phyloP scores from a whole-genome alignment of 2,113 vertebrate genomes.

The Sclerurus mexicanus region DNA sequence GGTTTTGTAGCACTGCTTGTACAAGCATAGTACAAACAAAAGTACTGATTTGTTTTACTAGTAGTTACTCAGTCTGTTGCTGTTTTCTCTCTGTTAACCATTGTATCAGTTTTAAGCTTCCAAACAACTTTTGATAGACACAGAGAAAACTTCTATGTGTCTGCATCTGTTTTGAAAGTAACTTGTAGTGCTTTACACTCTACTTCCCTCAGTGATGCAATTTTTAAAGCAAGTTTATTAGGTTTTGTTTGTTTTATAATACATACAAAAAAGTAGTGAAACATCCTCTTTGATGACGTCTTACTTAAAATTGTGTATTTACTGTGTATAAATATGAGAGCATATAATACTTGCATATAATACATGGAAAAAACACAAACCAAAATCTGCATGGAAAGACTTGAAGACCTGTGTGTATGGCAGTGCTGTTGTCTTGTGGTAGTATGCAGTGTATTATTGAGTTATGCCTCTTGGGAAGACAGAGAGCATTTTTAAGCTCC shows the following conservation, averaged over 20 bases:
- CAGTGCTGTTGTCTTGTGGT: background rate
- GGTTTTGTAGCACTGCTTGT: background rate
- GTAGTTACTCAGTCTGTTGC: background rate
- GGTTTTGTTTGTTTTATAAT: background rate
- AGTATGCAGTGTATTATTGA: background rate
- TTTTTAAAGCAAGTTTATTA: background rate
- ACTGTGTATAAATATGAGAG: background rate
- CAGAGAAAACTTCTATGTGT: background rate
- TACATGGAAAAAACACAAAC: background rate
- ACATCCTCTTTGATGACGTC: background rate
- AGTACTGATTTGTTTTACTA: background rate
- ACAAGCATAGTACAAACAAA: background rate
- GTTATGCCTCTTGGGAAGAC: slow-evolving; percentile 17
- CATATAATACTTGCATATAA: background rate
- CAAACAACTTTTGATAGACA: background rate
- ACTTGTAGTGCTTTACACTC: background rate
- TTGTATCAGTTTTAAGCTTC: background rate
- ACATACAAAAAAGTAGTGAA: background rate
- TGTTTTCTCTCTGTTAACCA: background rate
- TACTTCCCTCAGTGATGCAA: background rate
- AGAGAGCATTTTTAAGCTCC: slow-evolving; percentile 21
- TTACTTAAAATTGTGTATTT: background rate
- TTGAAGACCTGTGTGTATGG: background rate
- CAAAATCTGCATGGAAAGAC: background rate
- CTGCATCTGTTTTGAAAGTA: background rate